A percentile compares a stretch with the other conserved stretches of the same genome.
Conservation (phyloP, 2,113 vertebrate species). For the Tamias sibiricus region DNA sequence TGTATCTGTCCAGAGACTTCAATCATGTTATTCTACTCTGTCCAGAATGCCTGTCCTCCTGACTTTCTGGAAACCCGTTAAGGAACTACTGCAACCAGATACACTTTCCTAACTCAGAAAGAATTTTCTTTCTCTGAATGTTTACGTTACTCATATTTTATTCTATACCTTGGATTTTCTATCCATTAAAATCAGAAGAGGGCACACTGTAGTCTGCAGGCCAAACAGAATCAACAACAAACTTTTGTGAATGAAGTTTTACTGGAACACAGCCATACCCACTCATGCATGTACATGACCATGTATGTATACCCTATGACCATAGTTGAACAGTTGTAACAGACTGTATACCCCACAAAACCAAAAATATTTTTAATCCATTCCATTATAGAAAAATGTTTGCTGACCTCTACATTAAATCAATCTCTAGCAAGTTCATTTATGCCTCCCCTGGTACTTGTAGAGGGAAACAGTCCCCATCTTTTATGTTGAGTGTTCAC, state of each 20-base stretch:
- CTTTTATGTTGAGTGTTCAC: background rate
- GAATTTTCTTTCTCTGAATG: background rate
- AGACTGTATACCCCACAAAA: background rate
- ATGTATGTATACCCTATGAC: background rate
- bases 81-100: background rate
- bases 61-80: background rate
- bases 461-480: fast-evolving
- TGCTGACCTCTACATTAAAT: background rate
- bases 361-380: background rate
- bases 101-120: background rate
- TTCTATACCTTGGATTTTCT: background rate
- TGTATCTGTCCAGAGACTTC: background rate
- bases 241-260: background rate
- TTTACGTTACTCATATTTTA: slow-evolving; percentile 2
- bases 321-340: background rate
- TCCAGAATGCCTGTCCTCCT: background rate
- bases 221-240: background rate
- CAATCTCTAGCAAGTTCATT: background rate
- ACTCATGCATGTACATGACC: background rate
- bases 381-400: background rate
- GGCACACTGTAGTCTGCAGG: background rate
- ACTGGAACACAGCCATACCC: fast-evolving
- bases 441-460: background rate
- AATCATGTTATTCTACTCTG: background rate
- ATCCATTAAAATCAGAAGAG: background rate